These are phyloP conservation scores for Rhinatrema bivittatum DNA, from an alignment of 2,797 vertebrate species.

Conservation along the genomic window DNA sequence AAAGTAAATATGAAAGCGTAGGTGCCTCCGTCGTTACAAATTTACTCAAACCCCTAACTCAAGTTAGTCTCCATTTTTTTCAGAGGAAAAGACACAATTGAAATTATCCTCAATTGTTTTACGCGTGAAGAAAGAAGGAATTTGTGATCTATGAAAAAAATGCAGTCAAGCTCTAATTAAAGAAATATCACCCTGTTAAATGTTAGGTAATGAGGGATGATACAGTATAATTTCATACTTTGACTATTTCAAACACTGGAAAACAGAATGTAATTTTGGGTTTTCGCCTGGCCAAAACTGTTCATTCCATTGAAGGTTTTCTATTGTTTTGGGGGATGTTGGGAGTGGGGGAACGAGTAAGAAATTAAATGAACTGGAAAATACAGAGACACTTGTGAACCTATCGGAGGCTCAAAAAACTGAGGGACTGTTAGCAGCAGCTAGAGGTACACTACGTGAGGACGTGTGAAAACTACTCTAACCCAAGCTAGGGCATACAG, in stretches of 20 bases:
- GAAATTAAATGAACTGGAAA: no score
- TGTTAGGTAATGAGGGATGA: conserved; percentile 2
- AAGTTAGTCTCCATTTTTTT: conserved; percentile 8
- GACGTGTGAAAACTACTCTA: no score
- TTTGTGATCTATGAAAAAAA: conserved; percentile 13
- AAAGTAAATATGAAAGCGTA: conserved; percentile 12
- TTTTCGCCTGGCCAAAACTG: not conserved
- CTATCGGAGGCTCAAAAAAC: no score
- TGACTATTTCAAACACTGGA: conserved; percentile 6
- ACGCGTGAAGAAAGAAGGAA: not conserved
- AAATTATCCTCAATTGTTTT: conserved; percentile 16
- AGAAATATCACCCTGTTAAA: conserved; percentile 1
- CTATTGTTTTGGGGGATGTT: no score
- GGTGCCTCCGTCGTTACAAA: conserved; percentile 5
- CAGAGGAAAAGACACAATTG: conserved; percentile 11
- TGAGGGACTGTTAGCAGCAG: no score
- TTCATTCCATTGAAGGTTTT: no score
- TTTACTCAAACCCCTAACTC: no score
- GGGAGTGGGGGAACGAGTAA: no score
- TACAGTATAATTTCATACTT: conserved; percentile 3
- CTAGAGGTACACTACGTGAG: no score
- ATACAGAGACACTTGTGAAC: no score
- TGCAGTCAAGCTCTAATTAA: conserved; percentile 12
- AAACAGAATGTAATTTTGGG: conserved; percentile 13
- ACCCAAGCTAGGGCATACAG: no score